Conservation (phyloP, 2,888 invertebrate genomes). For the Eristalis arbustorum region DNA sequence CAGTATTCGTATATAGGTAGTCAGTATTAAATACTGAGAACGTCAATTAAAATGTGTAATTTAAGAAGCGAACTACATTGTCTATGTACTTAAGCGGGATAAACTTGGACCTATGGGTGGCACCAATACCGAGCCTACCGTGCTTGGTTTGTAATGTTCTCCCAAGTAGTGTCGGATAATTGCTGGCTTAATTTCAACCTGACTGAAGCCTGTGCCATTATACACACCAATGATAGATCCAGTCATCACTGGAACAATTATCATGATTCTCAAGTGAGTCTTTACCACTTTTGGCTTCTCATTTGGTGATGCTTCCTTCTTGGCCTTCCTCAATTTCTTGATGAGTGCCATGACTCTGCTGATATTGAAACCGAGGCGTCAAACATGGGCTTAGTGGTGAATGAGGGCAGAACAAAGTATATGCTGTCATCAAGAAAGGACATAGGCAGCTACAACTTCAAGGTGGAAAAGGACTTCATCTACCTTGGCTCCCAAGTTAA, state of each 20-base stretch:
- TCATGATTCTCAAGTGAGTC: constrained; percentile 99
- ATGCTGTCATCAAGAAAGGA: too few species aligned
- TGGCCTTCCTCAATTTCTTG: constrained; percentile 96
- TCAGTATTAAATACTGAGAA: too few species aligned
- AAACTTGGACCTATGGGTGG: constrained; percentile 98
- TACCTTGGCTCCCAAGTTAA: too few species aligned
- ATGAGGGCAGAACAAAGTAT: too few species aligned
- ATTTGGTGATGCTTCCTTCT: constrained; percentile 96
- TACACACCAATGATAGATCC: constrained; percentile 99
- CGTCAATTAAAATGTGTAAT: too few species aligned
- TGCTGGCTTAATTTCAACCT: constrained; percentile 94
- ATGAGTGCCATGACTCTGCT: too few species aligned
- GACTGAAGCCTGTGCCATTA: constrained; percentile 98
- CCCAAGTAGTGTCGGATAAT: constrained; percentile 98
- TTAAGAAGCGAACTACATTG: constrained; percentile 35
- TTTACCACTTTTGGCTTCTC: constrained; percentile 99
- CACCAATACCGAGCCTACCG: constrained; percentile 98
- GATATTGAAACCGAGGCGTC: too few species aligned
- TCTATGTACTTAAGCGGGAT: constrained; percentile 93
- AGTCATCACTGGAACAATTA: constrained; percentile 99
- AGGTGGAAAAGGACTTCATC: too few species aligned
- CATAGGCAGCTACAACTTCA: too few species aligned
- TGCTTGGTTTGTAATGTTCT: constrained; percentile 99
- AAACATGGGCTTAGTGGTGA: too few species aligned
- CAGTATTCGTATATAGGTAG: too few species aligned